Conservation (phyloP, 2,797 vertebrate genomes). For the Xiphophorus birchmanni region DNA sequence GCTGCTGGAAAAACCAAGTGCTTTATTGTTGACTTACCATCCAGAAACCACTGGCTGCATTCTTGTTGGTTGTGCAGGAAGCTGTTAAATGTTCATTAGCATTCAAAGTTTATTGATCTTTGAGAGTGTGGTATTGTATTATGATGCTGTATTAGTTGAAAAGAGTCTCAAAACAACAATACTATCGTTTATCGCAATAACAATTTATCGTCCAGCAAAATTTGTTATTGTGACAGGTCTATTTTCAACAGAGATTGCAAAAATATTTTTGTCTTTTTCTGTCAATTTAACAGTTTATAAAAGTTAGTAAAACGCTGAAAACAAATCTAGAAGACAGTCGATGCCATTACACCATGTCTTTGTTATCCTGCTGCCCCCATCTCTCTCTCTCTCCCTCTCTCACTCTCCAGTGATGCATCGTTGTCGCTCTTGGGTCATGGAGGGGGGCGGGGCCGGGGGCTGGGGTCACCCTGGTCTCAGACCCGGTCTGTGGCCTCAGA, state of each 20-base stretch:
- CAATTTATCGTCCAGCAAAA: too few relatives aligned
- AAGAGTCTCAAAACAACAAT: too few relatives aligned
- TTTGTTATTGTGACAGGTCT: too few relatives aligned
- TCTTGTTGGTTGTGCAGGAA: too few relatives aligned
- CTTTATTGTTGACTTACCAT: too few relatives aligned
- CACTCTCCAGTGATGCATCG: slow-evolving; percentile 29
- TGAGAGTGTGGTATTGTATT: too few relatives aligned
- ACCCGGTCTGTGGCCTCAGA: slow-evolving; percentile 37
- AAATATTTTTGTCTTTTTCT: neutral
- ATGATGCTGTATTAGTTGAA: too few relatives aligned
- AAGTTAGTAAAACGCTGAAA: neutral
- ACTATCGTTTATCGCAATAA: too few relatives aligned
- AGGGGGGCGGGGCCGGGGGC: neutral
- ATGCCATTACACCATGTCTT: neutral
- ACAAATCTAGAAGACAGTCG: neutral
- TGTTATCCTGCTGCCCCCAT: slow-evolving; percentile 3
- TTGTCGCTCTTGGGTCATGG: slow-evolving; percentile 39
- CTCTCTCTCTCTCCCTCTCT: slow-evolving; percentile 3
- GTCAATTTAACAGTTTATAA: neutral
- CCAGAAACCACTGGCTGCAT: too few relatives aligned
- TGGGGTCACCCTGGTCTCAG: slow-evolving; percentile 13
- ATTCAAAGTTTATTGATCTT: too few relatives aligned
- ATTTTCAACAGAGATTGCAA: neutral
- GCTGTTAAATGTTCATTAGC: too few relatives aligned
- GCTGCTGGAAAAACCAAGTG: too few relatives aligned